Base-by-base conservation (phyloP, 2,888 invertebrate genomes). In the Hofmannophila pseudospretella region DNA sequence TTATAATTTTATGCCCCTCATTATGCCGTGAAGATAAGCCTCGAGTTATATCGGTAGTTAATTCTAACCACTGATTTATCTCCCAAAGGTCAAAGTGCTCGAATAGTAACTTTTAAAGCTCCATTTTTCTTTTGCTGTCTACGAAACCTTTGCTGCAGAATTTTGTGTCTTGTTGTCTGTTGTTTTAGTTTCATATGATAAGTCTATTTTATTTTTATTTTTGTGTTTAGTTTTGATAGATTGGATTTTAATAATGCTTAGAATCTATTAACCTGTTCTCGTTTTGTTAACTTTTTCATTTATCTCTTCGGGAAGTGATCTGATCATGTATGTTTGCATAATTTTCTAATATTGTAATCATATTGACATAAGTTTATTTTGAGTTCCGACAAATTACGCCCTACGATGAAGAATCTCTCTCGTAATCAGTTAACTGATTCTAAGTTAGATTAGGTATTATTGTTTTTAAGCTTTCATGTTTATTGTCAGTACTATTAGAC, bases 201-300 rank as follows among this genome's bases (percentile, higher is more conserved):
- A n/a, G n/a, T n/a, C 16, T 22, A n/a, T 27, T 11, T 7, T 3
- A 11, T 9, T 9, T 12, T 25, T 26, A 16, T 16, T 1, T 9
- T 16, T n/a, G 19, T 7, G 10, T 19, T 16, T 20, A 20, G 20
- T 5, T 32, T 22, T 16, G 11, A 27, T 20, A n/a, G 14, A 50
- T 50, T 47, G 48, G 51, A 52, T 45, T 50, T 64, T 59, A 58
- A 58, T 46, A 34, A 42, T 65, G 60, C 64, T 64, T 64, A 64
- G 44, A 40, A 50, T 36, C 53, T 48, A 54, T 58, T 58, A 64
- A 61, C 45, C 45, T 39, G 34, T 49, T 47, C 32, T 28, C 14
- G n/a, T 27, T 33, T 32, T 30, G 38, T 31, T 31, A 31, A 36
- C n/a, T 9, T 28, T 10, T 27, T 11, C 10, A 5, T 4, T 27